Evolutionary conservation across 35 echinoderm and acorn worm species (phyloP).

Genomic region (Ophioderma brevispina): DNA sequence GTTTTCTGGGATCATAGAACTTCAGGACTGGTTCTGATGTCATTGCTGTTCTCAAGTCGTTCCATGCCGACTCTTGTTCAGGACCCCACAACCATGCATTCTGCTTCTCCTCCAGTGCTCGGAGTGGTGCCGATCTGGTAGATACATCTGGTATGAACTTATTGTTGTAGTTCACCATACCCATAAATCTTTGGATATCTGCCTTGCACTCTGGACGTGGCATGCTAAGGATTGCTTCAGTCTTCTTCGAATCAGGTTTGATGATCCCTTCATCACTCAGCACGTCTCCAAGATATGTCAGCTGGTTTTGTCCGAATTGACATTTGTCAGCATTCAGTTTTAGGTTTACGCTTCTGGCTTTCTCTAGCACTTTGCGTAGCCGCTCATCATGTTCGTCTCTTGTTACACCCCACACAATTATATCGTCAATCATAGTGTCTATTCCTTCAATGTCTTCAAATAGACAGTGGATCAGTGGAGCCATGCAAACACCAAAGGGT

Average conservation of each 20-base stretch:
- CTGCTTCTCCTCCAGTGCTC: conserved; percentile 43
- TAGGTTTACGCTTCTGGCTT: too few species aligned
- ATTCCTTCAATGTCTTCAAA: conserved; percentile 22
- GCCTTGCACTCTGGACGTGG: too few species aligned
- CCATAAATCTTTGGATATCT: conserved; percentile 39
- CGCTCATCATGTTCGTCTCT: conserved; percentile 45
- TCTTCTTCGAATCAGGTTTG: too few species aligned
- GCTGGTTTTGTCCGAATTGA: too few species aligned
- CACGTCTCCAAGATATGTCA: too few species aligned
- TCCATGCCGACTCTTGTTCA: conserved; percentile 41
- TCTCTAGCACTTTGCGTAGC: background rate
- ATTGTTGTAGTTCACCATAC: too few species aligned
- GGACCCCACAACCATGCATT: conserved; percentile 54
- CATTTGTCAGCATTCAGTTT: too few species aligned
- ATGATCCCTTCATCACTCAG: too few species aligned
- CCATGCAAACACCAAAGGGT: conserved; percentile 25
- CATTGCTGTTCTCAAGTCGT: conserved; percentile 12
- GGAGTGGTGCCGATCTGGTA: too few species aligned
- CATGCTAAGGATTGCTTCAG: too few species aligned
- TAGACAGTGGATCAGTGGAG: conserved; percentile 12
- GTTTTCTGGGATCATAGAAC: too few species aligned
- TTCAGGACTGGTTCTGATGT: conserved; percentile 21
- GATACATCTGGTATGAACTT: too few species aligned
- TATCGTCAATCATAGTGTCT: conserved; percentile 38
- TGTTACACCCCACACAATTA: conserved; percentile 27